phyloP scores from a whole-genome alignment of 2,888 invertebrate species.

The Notocelia uddmanniana region DNA sequence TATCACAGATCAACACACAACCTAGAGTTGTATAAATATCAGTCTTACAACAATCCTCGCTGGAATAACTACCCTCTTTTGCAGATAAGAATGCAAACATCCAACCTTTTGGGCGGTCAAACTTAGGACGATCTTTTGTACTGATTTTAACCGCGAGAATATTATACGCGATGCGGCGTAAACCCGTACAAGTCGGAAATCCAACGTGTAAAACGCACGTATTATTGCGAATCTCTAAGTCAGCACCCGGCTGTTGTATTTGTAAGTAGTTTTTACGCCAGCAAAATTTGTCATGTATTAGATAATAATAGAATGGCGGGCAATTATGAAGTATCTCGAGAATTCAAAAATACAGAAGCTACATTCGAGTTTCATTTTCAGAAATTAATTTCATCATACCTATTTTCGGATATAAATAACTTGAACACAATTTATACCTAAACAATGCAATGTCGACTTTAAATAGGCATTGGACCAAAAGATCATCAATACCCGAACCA shows the following conservation, averaged over 20 bases:
- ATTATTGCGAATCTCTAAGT: too few relatives aligned
- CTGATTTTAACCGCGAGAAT: background rate
- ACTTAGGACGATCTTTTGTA: background rate
- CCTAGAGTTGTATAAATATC: constrained; percentile 55
- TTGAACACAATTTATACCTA: background rate
- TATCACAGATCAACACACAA: constrained; percentile 66
- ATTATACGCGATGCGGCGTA: background rate
- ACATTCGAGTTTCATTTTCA: too few relatives aligned
- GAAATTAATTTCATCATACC: background rate
- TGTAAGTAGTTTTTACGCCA: too few relatives aligned
- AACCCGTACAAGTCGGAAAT: background rate
- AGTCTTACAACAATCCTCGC: constrained; percentile 43
- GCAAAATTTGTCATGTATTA: background rate
- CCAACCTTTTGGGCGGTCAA: constrained; percentile 6
- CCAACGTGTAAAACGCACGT: background rate
- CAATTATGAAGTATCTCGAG: background rate
- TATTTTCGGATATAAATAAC: background rate
- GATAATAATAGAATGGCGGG: background rate
- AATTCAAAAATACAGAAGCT: background rate
- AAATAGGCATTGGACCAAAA: background rate
- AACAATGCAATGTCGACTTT: constrained; percentile 18
- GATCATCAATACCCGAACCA: background rate
- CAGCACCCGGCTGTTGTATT: too few relatives aligned
- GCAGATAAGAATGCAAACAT: constrained; percentile 32
- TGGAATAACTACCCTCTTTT: constrained; percentile 19